Conservation (phyloP, 2,888 invertebrate genomes). For the Phasia obesa region DNA sequence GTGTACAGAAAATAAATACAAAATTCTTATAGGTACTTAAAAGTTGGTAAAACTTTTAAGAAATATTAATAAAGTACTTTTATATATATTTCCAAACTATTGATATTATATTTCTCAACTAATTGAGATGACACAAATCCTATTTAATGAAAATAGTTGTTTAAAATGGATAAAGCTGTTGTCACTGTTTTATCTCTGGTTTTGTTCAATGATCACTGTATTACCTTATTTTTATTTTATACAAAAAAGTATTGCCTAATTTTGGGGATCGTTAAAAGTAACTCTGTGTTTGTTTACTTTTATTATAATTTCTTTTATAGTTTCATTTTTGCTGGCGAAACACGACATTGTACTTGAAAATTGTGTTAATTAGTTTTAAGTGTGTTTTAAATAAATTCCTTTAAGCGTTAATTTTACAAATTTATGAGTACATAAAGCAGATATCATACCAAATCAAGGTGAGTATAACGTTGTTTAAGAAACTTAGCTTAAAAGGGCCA, state of each 20-base stretch:
- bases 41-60: no score
- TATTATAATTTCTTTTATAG: not conserved
- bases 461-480: not conserved
- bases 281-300: constrained; percentile 2
- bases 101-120: no score
- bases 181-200: not conserved
- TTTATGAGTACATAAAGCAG: not conserved
- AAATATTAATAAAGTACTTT: no score
- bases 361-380: not conserved
- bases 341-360: not conserved
- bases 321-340: not conserved
- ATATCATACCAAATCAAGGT: not conserved
- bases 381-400: not conserved
- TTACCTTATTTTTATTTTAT: not conserved
- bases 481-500: no score
- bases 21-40: not conserved
- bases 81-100: no score
- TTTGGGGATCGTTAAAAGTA: not conserved
- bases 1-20: not conserved
- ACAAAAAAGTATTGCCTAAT: constrained; percentile 8
- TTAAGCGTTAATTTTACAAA: not conserved
- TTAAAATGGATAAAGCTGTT: not conserved
- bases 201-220: not conserved
- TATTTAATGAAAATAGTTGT: no score
- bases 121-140: no score